Conservation (phyloP, 2,113 vertebrate genomes). For the Labrus mixtus region DNA sequence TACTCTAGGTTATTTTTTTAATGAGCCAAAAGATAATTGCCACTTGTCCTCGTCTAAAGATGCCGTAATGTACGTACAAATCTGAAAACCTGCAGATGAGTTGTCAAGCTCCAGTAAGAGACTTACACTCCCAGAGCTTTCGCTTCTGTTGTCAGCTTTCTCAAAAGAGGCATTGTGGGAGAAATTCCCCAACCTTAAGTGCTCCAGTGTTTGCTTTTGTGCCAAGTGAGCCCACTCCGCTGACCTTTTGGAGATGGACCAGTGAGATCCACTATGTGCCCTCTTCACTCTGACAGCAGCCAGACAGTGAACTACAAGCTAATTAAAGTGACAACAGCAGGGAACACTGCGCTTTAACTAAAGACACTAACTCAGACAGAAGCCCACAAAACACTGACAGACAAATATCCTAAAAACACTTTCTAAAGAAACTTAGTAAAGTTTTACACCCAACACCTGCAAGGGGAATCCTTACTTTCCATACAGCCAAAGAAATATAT, state of each 20-base stretch:
- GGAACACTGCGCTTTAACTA: background rate
- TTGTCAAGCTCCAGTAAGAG: background rate
- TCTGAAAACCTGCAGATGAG: background rate
- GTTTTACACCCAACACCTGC: background rate
- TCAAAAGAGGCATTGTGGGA: constrained; percentile 66
- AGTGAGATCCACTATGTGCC: constrained; percentile 40
- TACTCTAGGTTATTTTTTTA: no score
- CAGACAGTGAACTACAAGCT: constrained; percentile 69
- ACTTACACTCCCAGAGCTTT: constrained; percentile 7
- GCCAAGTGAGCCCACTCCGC: constrained; percentile 49
- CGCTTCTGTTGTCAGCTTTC: constrained; percentile 35
- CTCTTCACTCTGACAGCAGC: constrained; percentile 53
- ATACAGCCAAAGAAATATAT: background rate
- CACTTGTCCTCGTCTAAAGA: background rate
- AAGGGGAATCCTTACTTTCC: background rate
- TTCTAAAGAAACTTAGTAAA: background rate
- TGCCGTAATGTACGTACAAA: background rate
- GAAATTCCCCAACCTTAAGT: constrained; percentile 65
- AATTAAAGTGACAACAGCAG: constrained; percentile 66
- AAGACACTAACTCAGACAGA: background rate
- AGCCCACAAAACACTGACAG: background rate
- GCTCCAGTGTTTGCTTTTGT: constrained; percentile 73
- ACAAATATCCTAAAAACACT: background rate
- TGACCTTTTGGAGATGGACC: constrained; percentile 68
- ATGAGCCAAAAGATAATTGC: background rate